Conservation (phyloP, 53 echinoderm and acorn worm genomes). For the Holothuria leucospilota region DNA sequence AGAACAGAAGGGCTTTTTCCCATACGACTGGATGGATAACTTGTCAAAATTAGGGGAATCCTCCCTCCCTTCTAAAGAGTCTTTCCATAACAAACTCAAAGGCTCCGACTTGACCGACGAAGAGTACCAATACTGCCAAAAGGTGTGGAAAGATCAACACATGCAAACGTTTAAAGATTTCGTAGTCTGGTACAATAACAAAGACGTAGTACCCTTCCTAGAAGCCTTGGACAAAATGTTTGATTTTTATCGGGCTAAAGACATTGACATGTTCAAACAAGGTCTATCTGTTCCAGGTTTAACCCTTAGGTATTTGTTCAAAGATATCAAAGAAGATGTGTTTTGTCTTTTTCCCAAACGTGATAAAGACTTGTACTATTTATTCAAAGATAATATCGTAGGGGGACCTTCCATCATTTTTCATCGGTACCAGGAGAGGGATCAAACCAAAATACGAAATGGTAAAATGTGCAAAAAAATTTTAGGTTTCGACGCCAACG, state of each 20-base stretch:
- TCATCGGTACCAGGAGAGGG: constrained; percentile 40
- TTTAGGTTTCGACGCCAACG: constrained; percentile 49
- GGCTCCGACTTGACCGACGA: too few species aligned
- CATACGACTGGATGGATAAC: background rate
- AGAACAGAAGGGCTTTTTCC: background rate
- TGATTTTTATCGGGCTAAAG: constrained; percentile 15
- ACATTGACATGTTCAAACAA: background rate
- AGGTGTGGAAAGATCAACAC: constrained; percentile 1
- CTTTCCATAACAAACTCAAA: background rate
- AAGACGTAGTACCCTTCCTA: constrained; percentile 16
- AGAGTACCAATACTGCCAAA: background rate
- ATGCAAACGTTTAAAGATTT: constrained; percentile 55
- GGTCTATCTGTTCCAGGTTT: constrained; percentile 28
- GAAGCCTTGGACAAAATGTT: constrained; percentile 41
- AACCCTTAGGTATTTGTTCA: background rate
- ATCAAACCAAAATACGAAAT: constrained; percentile 14
- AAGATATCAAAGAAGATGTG: background rate
- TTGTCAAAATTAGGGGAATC: background rate
- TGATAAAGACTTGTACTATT: background rate
- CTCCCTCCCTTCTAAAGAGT: background rate
- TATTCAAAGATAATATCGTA: too few species aligned
- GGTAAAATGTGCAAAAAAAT: constrained; percentile 21
- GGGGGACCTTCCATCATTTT: too few species aligned
- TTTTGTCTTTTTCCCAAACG: background rate
- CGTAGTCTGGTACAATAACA: constrained; percentile 61